These are phyloP conservation scores for Bungarus multicinctus DNA, from an alignment of 2,113 vertebrate species.

Conservation along the genomic window DNA sequence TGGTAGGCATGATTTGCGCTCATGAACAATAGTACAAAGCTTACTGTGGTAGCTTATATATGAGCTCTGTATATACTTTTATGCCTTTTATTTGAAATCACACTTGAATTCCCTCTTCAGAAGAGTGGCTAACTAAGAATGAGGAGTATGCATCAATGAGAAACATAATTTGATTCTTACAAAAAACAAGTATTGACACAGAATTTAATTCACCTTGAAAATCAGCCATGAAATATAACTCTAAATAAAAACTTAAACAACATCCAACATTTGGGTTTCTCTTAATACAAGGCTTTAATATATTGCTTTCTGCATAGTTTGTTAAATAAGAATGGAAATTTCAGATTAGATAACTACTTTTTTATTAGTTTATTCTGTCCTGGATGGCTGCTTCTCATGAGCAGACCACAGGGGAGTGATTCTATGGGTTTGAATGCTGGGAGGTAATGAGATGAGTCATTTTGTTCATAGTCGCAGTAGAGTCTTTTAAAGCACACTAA, in stretches of 20 bases:
- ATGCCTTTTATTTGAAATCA: background rate
- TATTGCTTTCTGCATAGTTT: background rate
- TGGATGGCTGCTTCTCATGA: background rate
- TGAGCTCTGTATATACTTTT: background rate
- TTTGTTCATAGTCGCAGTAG: background rate
- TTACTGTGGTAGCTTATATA: background rate
- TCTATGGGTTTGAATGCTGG: background rate
- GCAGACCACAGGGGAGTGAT: background rate
- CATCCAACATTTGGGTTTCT: background rate
- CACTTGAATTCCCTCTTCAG: background rate
- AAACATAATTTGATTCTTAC: background rate
- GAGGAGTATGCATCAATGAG: background rate
- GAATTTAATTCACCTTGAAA: background rate
- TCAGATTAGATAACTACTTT: background rate
- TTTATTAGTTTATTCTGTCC: background rate
- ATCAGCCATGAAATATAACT: background rate
- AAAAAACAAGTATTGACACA: background rate
- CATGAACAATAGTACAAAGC: background rate
- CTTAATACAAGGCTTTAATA: background rate
- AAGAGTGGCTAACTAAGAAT: background rate
- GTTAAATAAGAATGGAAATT: background rate
- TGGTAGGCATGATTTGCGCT: no score
- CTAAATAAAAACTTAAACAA: background rate
- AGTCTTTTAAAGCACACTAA: background rate
- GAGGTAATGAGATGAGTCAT: background rate